Conservation (phyloP, 2,113 vertebrate genomes). For the Abramis brama region DNA sequence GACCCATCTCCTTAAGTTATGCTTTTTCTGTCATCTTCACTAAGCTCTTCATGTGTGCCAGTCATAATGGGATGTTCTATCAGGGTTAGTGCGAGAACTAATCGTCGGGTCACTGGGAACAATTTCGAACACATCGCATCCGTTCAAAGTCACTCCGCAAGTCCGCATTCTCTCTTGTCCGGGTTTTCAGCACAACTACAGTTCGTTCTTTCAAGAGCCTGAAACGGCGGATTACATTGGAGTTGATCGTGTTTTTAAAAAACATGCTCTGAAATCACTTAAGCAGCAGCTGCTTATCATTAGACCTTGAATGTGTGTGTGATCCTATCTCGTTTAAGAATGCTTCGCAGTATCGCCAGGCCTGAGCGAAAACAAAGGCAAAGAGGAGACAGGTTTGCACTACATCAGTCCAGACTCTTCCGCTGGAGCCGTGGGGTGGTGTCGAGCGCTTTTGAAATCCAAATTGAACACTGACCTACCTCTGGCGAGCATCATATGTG, state of each 20-base stretch:
- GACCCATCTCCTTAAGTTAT: conserved; percentile 63
- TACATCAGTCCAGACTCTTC: conserved; percentile 48
- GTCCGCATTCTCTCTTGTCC: not conserved
- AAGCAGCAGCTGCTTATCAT: conserved; percentile 75
- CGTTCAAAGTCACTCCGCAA: not conserved
- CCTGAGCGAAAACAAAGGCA: conserved; percentile 65
- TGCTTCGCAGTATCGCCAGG: conserved; percentile 61
- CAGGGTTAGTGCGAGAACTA: conserved; percentile 55
- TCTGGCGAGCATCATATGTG: conserved; percentile 47
- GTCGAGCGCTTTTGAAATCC: conserved; percentile 42
- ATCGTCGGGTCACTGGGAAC: conserved; percentile 59
- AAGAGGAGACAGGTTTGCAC: conserved; percentile 59
- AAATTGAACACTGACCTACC: conserved; percentile 16
- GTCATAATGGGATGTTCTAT: conserved; percentile 61
- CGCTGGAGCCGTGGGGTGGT: conserved; percentile 53
- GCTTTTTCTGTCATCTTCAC: conserved; percentile 62
- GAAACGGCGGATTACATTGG: conserved; percentile 59
- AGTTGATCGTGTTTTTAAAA: conserved; percentile 69
- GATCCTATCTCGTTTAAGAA: conserved; percentile 75
- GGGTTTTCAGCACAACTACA: conserved; percentile 30
- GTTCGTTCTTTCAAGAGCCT: conserved; percentile 56
- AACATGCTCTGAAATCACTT: conserved; percentile 71
- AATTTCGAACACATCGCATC: conserved; percentile 41
- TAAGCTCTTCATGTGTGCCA: conserved; percentile 57
- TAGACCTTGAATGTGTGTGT: conserved; percentile 69